These are phyloP conservation scores for Steatornis caripensis DNA, from an alignment of 2,113 vertebrate genomes.

Conservation along the genomic window DNA sequence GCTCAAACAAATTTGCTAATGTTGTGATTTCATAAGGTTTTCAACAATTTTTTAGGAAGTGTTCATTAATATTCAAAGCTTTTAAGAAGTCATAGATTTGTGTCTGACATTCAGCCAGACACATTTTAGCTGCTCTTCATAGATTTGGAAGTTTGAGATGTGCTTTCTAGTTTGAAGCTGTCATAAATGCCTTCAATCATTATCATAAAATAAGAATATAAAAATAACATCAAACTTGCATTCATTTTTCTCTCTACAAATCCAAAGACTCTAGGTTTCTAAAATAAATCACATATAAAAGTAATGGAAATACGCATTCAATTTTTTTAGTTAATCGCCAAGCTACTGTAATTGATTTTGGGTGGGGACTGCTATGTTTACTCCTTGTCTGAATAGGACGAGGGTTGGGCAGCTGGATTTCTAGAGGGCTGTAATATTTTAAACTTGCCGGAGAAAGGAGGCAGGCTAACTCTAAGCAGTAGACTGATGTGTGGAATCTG, in stretches of 20 bases:
- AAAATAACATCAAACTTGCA: not conserved
- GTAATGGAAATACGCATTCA: not conserved
- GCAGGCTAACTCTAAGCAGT: not conserved
- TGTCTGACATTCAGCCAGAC: not conserved
- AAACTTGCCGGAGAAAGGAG: not conserved
- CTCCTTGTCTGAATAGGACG: not conserved
- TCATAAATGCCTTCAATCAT: not conserved
- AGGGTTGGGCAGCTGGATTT: not conserved
- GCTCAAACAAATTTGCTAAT: not conserved
- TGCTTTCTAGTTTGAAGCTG: conserved; percentile 37
- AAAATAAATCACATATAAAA: not conserved
- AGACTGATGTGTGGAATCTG: not conserved
- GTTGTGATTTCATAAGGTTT: not conserved
- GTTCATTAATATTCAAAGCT: not conserved
- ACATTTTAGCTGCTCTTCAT: conserved; percentile 14
- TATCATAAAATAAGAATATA: not conserved
- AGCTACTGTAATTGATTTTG: not conserved
- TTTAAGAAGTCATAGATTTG: not conserved
- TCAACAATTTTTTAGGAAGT: not conserved
- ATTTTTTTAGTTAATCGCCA: not conserved
- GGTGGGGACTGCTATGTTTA: not conserved
- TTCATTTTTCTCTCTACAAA: not conserved
- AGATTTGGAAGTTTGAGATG: not conserved
- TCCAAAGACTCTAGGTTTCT: not conserved
- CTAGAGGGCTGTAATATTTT: not conserved